Percentiles rank a stretch among this genome's conserved stretches.
phyloP scores from a whole-genome alignment of 2,797 vertebrate species.

The Trachurus trachurus region DNA sequence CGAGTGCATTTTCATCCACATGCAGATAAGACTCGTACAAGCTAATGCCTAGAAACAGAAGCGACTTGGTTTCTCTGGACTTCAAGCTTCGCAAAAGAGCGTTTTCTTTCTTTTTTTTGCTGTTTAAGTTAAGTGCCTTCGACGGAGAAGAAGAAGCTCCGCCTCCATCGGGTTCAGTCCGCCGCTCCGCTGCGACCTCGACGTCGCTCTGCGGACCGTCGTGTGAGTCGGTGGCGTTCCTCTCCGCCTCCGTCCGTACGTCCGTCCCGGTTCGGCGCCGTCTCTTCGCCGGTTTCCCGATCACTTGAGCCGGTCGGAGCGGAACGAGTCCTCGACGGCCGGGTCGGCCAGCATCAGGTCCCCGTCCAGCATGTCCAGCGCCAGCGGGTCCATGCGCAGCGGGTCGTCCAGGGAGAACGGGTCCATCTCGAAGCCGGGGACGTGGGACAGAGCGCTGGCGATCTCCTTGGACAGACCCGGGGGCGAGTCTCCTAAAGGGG shows the following conservation, averaged over 20 bases:
- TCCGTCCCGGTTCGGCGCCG: neutral
- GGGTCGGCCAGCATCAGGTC: slow-evolving; percentile 93
- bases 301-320: slow-evolving; percentile 92
- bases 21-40: slow-evolving; percentile 71
- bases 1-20: slow-evolving; percentile 60
- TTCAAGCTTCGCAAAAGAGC: slow-evolving; percentile 60
- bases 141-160: slow-evolving; percentile 34
- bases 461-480: slow-evolving; percentile 95
- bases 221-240: slow-evolving; percentile 14
- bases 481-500: slow-evolving; percentile 87
- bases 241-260: neutral
- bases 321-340: slow-evolving; percentile 93
- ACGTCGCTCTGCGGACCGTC: slow-evolving; percentile 20
- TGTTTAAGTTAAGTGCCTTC: slow-evolving; percentile 67
- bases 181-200: slow-evolving; percentile 1
- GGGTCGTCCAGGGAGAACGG: slow-evolving; percentile 89
- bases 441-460: slow-evolving; percentile 90
- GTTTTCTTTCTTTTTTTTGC: slow-evolving; percentile 19
- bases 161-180: slow-evolving; percentile 2
- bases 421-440: slow-evolving; percentile 94
- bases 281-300: slow-evolving; percentile 11
- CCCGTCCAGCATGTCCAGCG: slow-evolving; percentile 93
- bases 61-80: slow-evolving; percentile 44
- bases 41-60: slow-evolving; percentile 72
- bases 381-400: slow-evolving; percentile 90